These are phyloP conservation scores for Drosophila antonietae DNA, from an alignment of 2,888 invertebrate genomes.

Conservation along the genomic window DNA sequence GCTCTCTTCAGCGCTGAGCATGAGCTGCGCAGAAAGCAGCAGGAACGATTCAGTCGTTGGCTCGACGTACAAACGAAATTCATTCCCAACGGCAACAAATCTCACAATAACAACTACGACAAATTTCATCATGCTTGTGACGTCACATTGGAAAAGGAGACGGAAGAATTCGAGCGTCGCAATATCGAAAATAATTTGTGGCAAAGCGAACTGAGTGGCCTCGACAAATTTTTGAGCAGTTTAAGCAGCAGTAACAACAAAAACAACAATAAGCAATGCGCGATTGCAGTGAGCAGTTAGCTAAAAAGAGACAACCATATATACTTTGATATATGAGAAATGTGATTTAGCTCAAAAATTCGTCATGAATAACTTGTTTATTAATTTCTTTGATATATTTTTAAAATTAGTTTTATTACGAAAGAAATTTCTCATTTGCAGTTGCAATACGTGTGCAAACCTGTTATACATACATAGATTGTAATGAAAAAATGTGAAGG, in stretches of 20 bases:
- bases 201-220: constrained; percentile 86
- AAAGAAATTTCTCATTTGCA: constrained; percentile 85
- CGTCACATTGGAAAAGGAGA: constrained; percentile 44
- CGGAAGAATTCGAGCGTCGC: constrained; percentile 69
- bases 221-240: constrained; percentile 87
- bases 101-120: constrained; percentile 54
- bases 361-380: constrained; percentile 33
- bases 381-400: constrained; percentile 45
- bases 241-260: constrained; percentile 81
- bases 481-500: constrained; percentile 73
- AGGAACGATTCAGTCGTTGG: constrained; percentile 86
- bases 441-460: constrained; percentile 76
- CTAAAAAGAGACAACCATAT: constrained; percentile 56
- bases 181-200: constrained; percentile 81
- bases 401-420: constrained; percentile 83
- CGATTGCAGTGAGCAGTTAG: constrained; percentile 65
- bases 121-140: constrained; percentile 37
- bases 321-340: constrained; percentile 30
- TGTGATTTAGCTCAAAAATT: constrained; percentile 37
- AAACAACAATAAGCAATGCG: constrained; percentile 47
- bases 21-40: constrained; percentile 86
- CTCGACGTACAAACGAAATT: constrained; percentile 83
- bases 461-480: constrained; percentile 67
- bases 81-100: constrained; percentile 62
- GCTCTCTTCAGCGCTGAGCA: constrained; percentile 86